Conservation (phyloP, 2,797 vertebrate species). For the Myoxocephalus aenaeus region DNA sequence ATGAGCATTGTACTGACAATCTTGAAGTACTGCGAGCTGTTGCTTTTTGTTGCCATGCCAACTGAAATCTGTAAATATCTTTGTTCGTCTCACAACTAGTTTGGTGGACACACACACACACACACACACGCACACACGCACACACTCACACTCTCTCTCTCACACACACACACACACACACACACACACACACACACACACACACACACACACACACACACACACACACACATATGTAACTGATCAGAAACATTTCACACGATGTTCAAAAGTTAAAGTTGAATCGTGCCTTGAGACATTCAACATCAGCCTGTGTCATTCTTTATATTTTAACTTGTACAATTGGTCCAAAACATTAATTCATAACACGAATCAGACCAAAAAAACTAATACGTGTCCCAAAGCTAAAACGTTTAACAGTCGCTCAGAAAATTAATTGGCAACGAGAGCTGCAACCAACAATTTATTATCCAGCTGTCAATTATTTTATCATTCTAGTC, state of each 20-base stretch:
- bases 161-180: constrained; percentile 23
- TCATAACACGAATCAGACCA: neutral
- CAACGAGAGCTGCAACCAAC: neutral
- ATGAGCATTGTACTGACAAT: constrained; percentile 56
- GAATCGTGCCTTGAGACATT: neutral
- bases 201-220: neutral
- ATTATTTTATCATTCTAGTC: neutral
- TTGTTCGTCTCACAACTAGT: constrained; percentile 56
- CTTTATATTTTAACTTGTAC: neutral
- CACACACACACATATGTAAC: neutral
- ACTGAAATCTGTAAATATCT: constrained; percentile 82
- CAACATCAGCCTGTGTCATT: neutral
- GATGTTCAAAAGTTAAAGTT: constrained; percentile 19
- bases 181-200: neutral
- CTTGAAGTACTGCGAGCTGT: constrained; percentile 69
- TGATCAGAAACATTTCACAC: constrained; percentile 11
- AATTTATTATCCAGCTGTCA: neutral
- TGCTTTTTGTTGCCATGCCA: constrained; percentile 83
- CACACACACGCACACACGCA: neutral
- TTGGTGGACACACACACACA: constrained; percentile 51
- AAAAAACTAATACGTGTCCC: neutral
- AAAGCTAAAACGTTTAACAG: neutral
- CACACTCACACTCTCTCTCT: too few relatives aligned
- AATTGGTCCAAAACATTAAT: neutral
- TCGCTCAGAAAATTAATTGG: neutral